These are phyloP conservation scores for Pyrrhura leucotis DNA, from an alignment of 2,797 vertebrate species.

Conservation along the genomic window DNA sequence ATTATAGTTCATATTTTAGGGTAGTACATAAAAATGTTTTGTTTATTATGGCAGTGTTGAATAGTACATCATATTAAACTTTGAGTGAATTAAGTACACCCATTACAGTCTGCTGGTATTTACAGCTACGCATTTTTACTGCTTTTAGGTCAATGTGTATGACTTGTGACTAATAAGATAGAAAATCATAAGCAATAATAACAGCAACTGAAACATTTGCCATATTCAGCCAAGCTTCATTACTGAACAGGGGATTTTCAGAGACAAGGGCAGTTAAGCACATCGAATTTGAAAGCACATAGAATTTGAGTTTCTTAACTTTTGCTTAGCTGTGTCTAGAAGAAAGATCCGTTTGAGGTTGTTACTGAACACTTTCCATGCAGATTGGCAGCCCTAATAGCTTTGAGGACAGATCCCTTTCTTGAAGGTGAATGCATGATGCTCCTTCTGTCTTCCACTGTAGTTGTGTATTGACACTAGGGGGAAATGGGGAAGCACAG, in stretches of 20 bases:
- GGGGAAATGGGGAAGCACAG: not conserved
- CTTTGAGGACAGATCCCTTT: not conserved
- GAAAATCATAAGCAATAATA: not conserved
- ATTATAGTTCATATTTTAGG: not conserved
- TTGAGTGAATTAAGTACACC: not conserved
- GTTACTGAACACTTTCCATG: not conserved
- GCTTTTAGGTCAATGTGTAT: not conserved
- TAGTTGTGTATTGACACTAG: not conserved
- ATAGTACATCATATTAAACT: not conserved
- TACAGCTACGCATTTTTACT: not conserved
- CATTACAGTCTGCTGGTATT: not conserved
- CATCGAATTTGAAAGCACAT: not conserved
- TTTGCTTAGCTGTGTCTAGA: not conserved
- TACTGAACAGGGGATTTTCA: not conserved
- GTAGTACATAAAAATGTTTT: not conserved
- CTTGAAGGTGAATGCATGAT: not conserved
- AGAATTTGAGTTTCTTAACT: not conserved
- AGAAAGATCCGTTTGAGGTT: not conserved
- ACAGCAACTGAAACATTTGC: not conserved
- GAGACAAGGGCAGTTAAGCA: not conserved
- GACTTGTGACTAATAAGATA: not conserved
- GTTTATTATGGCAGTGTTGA: not conserved
- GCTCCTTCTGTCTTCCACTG: not conserved
- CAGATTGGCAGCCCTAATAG: not conserved
- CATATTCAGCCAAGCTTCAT: not conserved